Evolutionary conservation across 92 coral and sea anemone species (phyloP).

Genomic region (Phenganax marumi): DNA sequence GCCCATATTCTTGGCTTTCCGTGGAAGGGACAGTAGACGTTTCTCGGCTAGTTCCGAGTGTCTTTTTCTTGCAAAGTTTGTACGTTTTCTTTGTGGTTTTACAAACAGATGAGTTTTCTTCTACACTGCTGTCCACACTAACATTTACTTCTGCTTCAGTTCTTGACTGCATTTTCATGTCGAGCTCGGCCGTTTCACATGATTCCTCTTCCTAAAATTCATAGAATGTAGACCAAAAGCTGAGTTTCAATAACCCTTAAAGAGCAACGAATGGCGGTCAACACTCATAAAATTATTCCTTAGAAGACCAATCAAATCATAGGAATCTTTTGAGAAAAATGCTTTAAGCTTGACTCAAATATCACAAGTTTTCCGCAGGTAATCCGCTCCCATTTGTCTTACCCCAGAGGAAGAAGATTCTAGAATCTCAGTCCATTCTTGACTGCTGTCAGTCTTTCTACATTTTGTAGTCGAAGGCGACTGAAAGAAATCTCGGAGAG

Average conservation of each 20-base stretch:
- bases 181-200: neutral
- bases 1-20: constrained; percentile 10
- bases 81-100: constrained; percentile 29
- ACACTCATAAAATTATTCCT: neutral
- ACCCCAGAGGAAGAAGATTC: neutral
- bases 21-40: neutral
- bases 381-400: too few species aligned
- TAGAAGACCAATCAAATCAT: neutral
- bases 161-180: neutral
- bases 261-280: neutral
- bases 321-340: neutral
- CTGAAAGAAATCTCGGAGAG: constrained; percentile 31
- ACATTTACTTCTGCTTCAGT: neutral
- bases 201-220: constrained; percentile 27
- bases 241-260: too few species aligned
- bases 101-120: neutral
- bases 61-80: constrained; percentile 16
- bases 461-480: constrained; percentile 32
- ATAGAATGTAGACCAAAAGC: neutral
- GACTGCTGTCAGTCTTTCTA: constrained; percentile 32
- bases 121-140: constrained; percentile 3
- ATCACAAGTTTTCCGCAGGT: neutral
- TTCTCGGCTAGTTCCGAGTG: neutral
- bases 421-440: constrained; percentile 21
- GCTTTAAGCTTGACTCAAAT: neutral